Percentiles rank a stretch among this genome's conserved stretches.
Evolutionary conservation across 1,140 invertebrate species (phyloP).

Genomic region (Hyposmocoma kahamanoa): DNA sequence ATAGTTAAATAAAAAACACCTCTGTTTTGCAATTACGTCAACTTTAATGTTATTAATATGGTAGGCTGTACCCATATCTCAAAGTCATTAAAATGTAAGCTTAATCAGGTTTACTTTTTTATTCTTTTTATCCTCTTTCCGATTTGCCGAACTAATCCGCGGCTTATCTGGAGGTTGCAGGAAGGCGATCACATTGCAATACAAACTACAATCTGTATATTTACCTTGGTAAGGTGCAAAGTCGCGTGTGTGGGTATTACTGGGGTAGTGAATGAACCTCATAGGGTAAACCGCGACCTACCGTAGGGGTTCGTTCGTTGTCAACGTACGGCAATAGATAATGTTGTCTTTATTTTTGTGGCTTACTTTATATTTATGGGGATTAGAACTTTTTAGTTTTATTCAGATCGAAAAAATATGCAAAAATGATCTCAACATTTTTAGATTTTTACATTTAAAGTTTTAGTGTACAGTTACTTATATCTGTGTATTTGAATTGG

Average conservation of each 20-base stretch:
- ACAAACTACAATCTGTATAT: constrained; percentile 7
- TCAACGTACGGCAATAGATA: constrained; percentile 7
- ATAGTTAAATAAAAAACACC: too few species aligned
- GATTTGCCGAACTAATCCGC: constrained; percentile 45
- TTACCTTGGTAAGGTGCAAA: constrained; percentile 20
- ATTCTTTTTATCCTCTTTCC: constrained; percentile 45
- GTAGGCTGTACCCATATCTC: too few species aligned
- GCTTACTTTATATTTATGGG: too few species aligned
- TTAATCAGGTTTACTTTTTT: constrained; percentile 38
- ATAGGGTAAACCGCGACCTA: constrained; percentile 57
- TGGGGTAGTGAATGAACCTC: constrained; percentile 50
- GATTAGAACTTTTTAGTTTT: too few species aligned
- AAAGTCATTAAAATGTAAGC: constrained; percentile 20
- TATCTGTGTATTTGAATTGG: too few species aligned
- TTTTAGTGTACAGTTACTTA: too few species aligned
- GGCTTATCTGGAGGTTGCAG: constrained; percentile 54
- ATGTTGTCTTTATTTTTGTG: not conserved
- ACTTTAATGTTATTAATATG: too few species aligned
- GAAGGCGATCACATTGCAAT: constrained; percentile 21
- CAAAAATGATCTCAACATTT: too few species aligned
- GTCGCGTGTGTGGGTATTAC: constrained; percentile 14
- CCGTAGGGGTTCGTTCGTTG: constrained; percentile 41
- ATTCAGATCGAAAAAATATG: too few species aligned
- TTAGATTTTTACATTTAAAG: too few species aligned
- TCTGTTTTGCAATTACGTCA: too few species aligned